Base-by-base conservation (phyloP, 2,888 invertebrate species). In the Stramonita haemastoma region DNA sequence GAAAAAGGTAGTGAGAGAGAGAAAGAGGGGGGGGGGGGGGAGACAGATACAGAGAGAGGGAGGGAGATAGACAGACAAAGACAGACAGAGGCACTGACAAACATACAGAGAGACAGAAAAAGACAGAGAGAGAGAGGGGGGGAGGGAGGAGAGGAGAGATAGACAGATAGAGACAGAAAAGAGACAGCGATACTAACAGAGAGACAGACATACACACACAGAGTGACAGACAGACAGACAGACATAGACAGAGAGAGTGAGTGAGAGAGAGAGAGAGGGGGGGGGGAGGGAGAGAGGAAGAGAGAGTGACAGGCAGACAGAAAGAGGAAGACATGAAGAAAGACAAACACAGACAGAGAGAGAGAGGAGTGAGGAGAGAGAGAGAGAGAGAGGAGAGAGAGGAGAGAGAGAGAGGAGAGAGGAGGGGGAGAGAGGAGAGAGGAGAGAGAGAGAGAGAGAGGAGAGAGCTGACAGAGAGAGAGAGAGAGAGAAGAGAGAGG, bases 401-500 rank as follows among this genome's bases (percentile, higher is more conserved):
- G 32, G 77, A 32, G 32, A 77, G 77, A 32, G 32, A 77, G 77
- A 77, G 32, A 32, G 32, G 19, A 77, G 73, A 77, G 29, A 77
- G 0, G 29, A 6, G 2, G n/a, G 26, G 32, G n/a, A 77, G 73
- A 77, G 8, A 77, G 60, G 32, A 77, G 73, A 29, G 73, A 77
- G 19, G 29, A 29, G 73, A 77, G 29, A 29, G 73, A 77, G 29
- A 77, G 73, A 77, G 26, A 66, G 34, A 15, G 79, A 79, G 34
- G 79, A 79, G 34, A 36, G 79, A 79, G 34, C 34, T 34, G 26
- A 0, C 19, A 19, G 79, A 34, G 34, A 34, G 79, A 17, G 34
- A 79, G 79, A 79, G 34, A 79, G 79, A 79, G 17, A 77, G 77
- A 60, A n/a, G n/a, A n/a, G n/a, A n/a, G n/a, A n/a, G n/a, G n/a